phyloP scores from a whole-genome alignment of 2,113 vertebrate genomes.

The Syrmaticus mikado region DNA sequence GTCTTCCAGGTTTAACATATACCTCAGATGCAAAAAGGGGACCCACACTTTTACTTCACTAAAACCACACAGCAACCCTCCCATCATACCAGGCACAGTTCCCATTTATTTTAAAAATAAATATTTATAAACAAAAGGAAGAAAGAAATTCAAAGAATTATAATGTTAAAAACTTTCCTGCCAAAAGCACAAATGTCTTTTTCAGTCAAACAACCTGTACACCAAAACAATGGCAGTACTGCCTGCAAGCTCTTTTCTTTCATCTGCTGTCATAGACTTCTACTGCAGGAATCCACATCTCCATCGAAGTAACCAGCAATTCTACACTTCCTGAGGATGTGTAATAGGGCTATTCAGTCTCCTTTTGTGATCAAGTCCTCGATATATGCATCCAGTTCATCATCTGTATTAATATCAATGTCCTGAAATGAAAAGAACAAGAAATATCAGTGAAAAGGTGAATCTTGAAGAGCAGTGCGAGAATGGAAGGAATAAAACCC shows the following conservation, averaged over 20 bases:
- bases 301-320: neutral
- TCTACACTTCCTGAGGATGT: neutral
- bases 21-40: neutral
- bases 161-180: conserved; percentile 59
- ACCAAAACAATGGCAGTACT: conserved; percentile 12
- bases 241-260: neutral
- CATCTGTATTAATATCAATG: conserved; percentile 98
- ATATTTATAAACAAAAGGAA: conserved; percentile 82
- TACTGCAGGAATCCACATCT: neutral
- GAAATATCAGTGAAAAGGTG: conserved; percentile 11
- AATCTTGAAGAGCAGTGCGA: neutral
- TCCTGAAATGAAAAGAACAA: conserved; percentile 82
- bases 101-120: conserved; percentile 81
- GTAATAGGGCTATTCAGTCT: conserved; percentile 76
- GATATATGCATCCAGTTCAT: conserved; percentile 97
- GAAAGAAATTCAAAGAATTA: conserved; percentile 59
- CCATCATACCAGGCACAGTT: conserved; percentile 50
- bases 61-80: neutral
- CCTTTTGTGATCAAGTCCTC: conserved; percentile 97
- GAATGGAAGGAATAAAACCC: neutral
- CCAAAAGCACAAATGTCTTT: conserved; percentile 63
- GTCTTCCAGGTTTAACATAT: neutral
- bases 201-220: conserved; percentile 54
- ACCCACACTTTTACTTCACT: neutral
- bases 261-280: neutral